Base-by-base conservation (phyloP, 2,797 vertebrate genomes). In the Lithobates sylvaticus region DNA sequence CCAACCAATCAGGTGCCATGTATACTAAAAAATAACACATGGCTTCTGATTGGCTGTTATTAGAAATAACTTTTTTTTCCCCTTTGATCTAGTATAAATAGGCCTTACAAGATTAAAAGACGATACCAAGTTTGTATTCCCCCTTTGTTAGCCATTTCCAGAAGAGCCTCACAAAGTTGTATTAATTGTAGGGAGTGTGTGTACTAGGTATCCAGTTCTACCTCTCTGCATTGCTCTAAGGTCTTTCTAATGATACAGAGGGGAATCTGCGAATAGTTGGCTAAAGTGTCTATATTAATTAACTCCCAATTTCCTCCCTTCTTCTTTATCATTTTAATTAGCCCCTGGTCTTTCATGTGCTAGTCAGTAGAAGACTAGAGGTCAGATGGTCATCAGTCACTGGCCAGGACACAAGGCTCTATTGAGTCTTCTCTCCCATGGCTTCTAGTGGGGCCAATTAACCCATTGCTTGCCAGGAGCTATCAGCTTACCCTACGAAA, bases 241-340 rank as follows among this genome's bases (percentile, higher is more conserved):
- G 67, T 83, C 80, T 79, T 64, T 74, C n/a, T 84, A 79, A 79
- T 73, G 54, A 78, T 72, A 64, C 50, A 64, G 50, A 7, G 67
- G 27, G 27, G 65, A 36, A 76, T 70, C 58, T 87, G 85, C 85
- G 83, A 74, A 77, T 86, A 85, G 76, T 8, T 65, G 79, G 90
- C 89, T 81, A 83, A 78, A 89, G 88, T 73, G 76, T 86, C 84
- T 23, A 1, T 89, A 91, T 91, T 92, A 92, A 93, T 91, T 92
- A 91, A 92, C 90, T 92, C 91, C 91, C 90, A 93, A 92, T 92
- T 93, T 93, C 91, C 92, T 93, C 90, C 89, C 89, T 88, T 85
- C 86, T n/a, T 74, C 90, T 90, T 93, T 93, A 92, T 92, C 92
- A 92, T 92, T 93, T 92, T 93, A 92, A 93, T 93, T 92, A 93